Evolutionary conservation across 2,797 vertebrate species (phyloP), one percentile per base, ranked within the genome.

Genomic region (Esox masquinongy): DNA sequence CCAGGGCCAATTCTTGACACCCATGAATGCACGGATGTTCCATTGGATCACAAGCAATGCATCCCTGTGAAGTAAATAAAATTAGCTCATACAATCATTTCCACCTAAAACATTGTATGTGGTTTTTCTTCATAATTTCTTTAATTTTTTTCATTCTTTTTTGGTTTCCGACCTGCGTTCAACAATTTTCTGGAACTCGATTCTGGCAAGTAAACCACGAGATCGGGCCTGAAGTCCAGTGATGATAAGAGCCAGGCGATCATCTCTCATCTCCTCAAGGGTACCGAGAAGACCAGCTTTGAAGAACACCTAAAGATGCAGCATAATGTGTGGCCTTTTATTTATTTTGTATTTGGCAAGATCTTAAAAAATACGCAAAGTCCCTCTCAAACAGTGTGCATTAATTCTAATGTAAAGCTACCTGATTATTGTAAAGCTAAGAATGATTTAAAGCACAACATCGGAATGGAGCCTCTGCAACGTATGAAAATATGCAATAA

Each of bases 241-340:
- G 68, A 95, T 91, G 84, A 95, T 94, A 12, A 93, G 93, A 43
- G 96, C 88, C 0, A 97, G 92, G 0, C 95, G 92, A 64, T 96
- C 96, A 0, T 97, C 96, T 64, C 96, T 87, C 96, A 96, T 94
- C 82, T 97, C 96, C 74, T 97, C 96, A 76, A 97, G 92, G 14
- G 89, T 69, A 17, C 96, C 96, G 86, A 97, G 87, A 4, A 97
- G 89, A 77, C 96, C 96, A 0, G 96, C 95, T 84, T 96, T 96
- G 88, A 96, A 96, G 88, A 96, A 96, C 75, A 96, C 95, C 96
- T 36, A 70, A 78, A 49, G 15, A 36, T 29, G 0, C 11, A 73
- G 36, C 29, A 77, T 17, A 61, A 2, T 39, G 36, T 39, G 36
- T 5, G 24, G 36, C 29, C 3, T 31, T 31, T 31, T n/a, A n/a